phyloP scores from a whole-genome alignment of 2,888 invertebrate genomes.

The Noctuana brunneofusca region DNA sequence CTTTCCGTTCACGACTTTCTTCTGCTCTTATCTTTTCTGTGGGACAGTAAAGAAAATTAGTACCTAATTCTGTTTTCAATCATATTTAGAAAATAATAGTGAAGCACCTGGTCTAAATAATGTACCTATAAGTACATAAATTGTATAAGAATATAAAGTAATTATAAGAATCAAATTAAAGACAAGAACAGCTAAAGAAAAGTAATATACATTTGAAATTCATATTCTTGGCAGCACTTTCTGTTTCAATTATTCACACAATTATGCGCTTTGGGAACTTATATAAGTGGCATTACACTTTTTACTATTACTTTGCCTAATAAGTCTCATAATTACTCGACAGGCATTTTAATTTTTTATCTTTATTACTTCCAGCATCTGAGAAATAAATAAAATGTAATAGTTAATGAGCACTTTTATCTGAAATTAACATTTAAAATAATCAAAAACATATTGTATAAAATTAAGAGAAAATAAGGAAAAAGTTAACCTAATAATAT shows the following conservation, averaged over 20 bases:
- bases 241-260: slow-evolving; percentile 21
- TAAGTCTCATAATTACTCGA: slow-evolving; percentile 8
- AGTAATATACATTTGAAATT: slow-evolving; percentile 4
- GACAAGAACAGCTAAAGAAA: not conserved
- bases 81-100: too few species aligned
- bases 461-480: too few species aligned
- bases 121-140: too few species aligned
- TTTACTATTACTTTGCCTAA: slow-evolving; percentile 2
- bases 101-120: too few species aligned
- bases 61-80: too few species aligned
- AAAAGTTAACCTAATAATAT: too few species aligned
- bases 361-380: not conserved
- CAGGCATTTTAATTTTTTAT: not conserved
- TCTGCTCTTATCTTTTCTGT: too few species aligned
- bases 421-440: not conserved
- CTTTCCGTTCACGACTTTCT: too few species aligned
- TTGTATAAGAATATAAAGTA: too few species aligned
- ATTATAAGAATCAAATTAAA: not conserved
- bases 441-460: not conserved
- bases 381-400: not conserved
- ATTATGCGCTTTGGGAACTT: slow-evolving; percentile 14
- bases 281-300: not conserved
- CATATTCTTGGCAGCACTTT: slow-evolving; percentile 7
- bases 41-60: too few species aligned
- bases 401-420: not conserved